A percentile compares a stretch with the other conserved stretches of the same genome.
Conservation (phyloP, 2,113 vertebrate species). For the Psammodynastes pulverulentus region DNA sequence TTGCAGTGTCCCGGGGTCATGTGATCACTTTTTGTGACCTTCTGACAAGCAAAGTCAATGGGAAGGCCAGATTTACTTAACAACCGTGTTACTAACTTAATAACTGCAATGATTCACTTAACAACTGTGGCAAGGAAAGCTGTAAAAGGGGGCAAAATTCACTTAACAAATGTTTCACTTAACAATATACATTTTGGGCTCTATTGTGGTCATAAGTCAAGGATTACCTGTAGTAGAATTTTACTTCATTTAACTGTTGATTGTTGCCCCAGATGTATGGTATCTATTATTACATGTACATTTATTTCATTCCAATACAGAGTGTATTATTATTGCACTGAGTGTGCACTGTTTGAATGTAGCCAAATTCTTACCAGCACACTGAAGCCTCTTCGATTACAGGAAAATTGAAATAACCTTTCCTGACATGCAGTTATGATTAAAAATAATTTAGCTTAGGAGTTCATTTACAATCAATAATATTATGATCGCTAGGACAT, state of each 20-base stretch:
- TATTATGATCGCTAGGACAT: conserved; percentile 53
- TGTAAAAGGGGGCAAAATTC: background rate
- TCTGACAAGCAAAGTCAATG: background rate
- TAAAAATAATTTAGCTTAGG: conserved; percentile 55
- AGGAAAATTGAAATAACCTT: conserved; percentile 43
- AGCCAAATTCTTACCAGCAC: conserved; percentile 46
- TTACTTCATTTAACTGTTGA: conserved; percentile 16
- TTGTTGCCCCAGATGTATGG: background rate
- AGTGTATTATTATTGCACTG: conserved; percentile 11
- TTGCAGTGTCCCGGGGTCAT: background rate
- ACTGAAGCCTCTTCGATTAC: conserved; percentile 49
- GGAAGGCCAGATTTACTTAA: background rate
- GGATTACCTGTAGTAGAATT: background rate
- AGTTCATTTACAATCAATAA: conserved; percentile 54
- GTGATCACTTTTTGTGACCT: background rate
- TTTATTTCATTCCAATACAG: background rate
- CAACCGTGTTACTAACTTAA: background rate
- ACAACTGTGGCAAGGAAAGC: background rate
- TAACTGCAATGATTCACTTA: background rate
- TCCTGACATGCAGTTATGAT: conserved; percentile 52
- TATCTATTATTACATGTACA: background rate
- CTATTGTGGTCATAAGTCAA: background rate
- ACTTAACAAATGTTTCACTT: background rate
- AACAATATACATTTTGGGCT: background rate
- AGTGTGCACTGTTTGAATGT: conserved; percentile 31